phyloP scores from a whole-genome alignment of 2,797 vertebrate genomes.

The Crenichthys baileyi region DNA sequence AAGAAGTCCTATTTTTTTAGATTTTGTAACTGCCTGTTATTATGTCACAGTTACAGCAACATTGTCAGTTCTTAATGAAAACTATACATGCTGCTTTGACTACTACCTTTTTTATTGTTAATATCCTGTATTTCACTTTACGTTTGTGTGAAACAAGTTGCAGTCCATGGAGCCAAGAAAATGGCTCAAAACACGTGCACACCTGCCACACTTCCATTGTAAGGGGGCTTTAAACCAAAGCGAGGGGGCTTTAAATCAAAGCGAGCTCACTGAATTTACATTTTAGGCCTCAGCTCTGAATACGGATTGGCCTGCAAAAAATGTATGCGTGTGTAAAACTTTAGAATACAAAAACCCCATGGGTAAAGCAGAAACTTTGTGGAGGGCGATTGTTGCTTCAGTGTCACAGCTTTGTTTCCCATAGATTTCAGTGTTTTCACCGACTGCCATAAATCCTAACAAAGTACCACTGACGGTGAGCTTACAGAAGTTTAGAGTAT shows the following conservation, averaged over 20 bases:
- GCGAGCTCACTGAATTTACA: slow-evolving; percentile 47
- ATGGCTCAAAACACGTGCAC: slow-evolving; percentile 5
- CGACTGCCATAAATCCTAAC: slow-evolving; percentile 20
- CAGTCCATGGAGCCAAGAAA: not conserved
- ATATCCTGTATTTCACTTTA: not conserved
- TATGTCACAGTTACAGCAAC: too few relatives aligned
- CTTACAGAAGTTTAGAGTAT: slow-evolving; percentile 3
- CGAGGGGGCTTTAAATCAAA: slow-evolving; percentile 45
- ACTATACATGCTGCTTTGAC: not conserved
- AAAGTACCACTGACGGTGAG: slow-evolving; percentile 13
- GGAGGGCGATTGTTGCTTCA: slow-evolving; percentile 18
- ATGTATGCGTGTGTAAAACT: not conserved
- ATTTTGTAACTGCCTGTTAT: too few relatives aligned
- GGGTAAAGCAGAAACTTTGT: slow-evolving; percentile 4
- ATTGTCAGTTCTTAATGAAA: too few relatives aligned
- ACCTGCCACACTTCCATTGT: slow-evolving; percentile 48
- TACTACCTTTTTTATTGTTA: not conserved
- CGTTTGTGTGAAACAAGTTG: not conserved
- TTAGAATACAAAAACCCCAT: slow-evolving; percentile 30
- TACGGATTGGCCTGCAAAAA: slow-evolving; percentile 25
- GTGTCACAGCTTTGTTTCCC: slow-evolving; percentile 19
- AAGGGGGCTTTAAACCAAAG: slow-evolving; percentile 46
- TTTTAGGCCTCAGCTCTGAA: slow-evolving; percentile 13
- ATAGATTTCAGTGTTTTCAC: slow-evolving; percentile 21
- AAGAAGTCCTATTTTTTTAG: too few relatives aligned